Conservation (phyloP, 2,888 invertebrate species). For the Phorcus lineatus region DNA sequence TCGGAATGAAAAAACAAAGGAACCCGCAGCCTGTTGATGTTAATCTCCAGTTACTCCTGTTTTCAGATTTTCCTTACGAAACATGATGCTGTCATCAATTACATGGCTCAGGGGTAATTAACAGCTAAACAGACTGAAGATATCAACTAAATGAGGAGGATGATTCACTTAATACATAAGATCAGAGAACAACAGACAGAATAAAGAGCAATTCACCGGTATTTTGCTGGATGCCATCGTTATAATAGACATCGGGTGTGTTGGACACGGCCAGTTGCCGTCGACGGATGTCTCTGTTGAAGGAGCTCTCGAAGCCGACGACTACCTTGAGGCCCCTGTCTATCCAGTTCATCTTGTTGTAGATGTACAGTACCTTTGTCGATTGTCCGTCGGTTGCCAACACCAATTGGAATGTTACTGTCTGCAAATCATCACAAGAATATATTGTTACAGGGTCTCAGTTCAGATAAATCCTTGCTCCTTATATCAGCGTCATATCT, state of each 20-base stretch:
- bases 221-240: neutral
- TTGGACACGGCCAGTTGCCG: neutral
- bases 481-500: too few species aligned
- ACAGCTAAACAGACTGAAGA: too few species aligned
- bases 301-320: slow-evolving; percentile 14
- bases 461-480: too few species aligned
- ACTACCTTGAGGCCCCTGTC: neutral
- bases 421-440: neutral
- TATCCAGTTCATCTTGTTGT: neutral
- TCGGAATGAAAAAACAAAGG: too few species aligned
- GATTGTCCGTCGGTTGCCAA: neutral
- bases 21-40: too few species aligned
- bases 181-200: neutral
- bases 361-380: neutral
- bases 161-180: too few species aligned
- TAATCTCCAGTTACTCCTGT: too few species aligned
- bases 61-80: too few species aligned
- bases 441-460: too few species aligned
- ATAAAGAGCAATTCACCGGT: neutral
- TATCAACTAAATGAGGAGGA: too few species aligned
- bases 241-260: neutral
- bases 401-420: slow-evolving; percentile 12
- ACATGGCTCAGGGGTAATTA: too few species aligned
- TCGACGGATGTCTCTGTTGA: neutral
- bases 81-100: too few species aligned